Evolutionary conservation across 2,888 invertebrate genomes (phyloP).

Genomic region (Chymomyza caudatula): DNA sequence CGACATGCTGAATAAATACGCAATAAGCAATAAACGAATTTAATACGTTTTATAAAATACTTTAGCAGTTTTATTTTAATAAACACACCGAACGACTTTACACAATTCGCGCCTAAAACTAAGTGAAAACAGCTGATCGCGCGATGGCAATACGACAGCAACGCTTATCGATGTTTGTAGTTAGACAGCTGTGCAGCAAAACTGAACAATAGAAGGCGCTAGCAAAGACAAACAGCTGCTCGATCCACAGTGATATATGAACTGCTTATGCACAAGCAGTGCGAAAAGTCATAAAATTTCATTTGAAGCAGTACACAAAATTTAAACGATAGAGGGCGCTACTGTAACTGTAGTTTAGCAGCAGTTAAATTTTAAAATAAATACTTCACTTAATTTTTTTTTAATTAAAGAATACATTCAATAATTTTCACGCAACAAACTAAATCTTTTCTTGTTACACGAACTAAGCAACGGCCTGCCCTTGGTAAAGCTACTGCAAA

Average conservation of each 20-base stretch:
- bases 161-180: slow-evolving; percentile 26
- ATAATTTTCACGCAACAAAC: too few species aligned
- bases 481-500: too few species aligned
- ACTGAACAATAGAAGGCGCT: neutral
- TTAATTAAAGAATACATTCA: too few species aligned
- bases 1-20: slow-evolving; percentile 65
- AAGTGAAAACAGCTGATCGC: slow-evolving; percentile 48
- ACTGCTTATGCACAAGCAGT: neutral
- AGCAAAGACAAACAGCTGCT: neutral
- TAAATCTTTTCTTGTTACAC: too few species aligned
- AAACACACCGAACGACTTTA: neutral
- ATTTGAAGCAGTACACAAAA: too few species aligned
- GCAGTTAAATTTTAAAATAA: too few species aligned
- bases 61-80: neutral
- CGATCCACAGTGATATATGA: neutral
- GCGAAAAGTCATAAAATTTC: too few species aligned
- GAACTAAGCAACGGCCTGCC: too few species aligned
- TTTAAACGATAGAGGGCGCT: too few species aligned
- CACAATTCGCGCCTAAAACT: slow-evolving; percentile 38
- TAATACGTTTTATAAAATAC: neutral
- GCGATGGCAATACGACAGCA: slow-evolving; percentile 15
- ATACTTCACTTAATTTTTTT: too few species aligned
- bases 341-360: too few species aligned
- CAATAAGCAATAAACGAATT: neutral
- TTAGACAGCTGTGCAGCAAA: slow-evolving; percentile 10